Evolutionary conservation across 2,888 invertebrate genomes (phyloP).

Genomic region (Orthonychiurus folsomi): DNA sequence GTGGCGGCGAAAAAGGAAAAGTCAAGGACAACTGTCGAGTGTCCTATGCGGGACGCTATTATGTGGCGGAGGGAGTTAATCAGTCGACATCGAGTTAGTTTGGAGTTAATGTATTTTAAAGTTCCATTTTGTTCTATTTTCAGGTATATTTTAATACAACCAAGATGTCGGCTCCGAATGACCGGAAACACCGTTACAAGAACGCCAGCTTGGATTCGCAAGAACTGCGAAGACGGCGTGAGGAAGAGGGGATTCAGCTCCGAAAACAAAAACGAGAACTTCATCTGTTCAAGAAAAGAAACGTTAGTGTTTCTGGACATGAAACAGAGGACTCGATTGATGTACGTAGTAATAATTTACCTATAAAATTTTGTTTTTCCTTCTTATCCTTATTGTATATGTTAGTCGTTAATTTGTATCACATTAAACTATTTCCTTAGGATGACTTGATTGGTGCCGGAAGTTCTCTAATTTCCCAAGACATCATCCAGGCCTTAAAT

Average conservation of each 20-base stretch:
- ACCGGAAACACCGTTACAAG: conserved; percentile 84
- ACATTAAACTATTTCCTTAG: not conserved
- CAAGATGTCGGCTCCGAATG: too few species aligned
- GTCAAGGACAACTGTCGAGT: too few species aligned
- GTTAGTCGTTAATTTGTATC: conserved; percentile 8
- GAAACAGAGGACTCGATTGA: conserved; percentile 7
- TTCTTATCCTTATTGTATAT: too few species aligned
- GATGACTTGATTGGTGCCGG: conserved; percentile 18
- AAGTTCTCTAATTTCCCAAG: conserved; percentile 54
- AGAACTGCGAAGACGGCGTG: conserved; percentile 79
- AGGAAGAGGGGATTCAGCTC: conserved; percentile 92
- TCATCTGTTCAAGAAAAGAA: conserved; percentile 82
- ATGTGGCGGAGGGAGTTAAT: too few species aligned
- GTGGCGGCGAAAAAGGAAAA: too few species aligned
- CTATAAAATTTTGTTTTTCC: too few species aligned
- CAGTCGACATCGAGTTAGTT: too few species aligned
- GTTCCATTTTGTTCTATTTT: too few species aligned
- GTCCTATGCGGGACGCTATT: too few species aligned
- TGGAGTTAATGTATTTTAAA: too few species aligned
- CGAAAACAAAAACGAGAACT: conserved; percentile 92
- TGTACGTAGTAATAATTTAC: not conserved
- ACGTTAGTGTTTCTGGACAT: conserved; percentile 53
- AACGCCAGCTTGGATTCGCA: conserved; percentile 85
- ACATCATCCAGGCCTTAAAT: conserved; percentile 77
- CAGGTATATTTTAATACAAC: too few species aligned